Evolutionary conservation across 2,797 vertebrate genomes (phyloP).

Genomic region (Rhinophrynus dorsalis): DNA sequence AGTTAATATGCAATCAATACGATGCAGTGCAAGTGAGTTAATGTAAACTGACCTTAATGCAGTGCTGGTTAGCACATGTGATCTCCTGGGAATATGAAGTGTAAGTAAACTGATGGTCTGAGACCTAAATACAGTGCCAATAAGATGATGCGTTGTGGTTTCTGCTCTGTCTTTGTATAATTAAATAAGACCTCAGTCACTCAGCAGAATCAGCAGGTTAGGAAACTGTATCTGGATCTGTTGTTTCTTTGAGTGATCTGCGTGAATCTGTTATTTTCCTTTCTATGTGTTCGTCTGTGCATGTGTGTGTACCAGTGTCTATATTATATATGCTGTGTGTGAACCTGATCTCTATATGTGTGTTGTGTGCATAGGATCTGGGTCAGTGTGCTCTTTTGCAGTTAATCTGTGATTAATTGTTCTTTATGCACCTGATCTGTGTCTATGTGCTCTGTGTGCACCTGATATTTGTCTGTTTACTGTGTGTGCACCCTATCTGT

Average conservation of each 20-base stretch:
- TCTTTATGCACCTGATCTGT: no score
- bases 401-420: no score
- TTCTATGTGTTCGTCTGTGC: no score
- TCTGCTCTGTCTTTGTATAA: slow-evolving; percentile 10
- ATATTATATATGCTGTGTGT: no score
- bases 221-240: not conserved
- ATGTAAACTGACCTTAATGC: slow-evolving; percentile 23
- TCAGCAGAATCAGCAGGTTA: not conserved
- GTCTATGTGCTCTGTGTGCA: no score
- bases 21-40: slow-evolving; percentile 11
- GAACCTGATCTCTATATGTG: no score
- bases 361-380: no score
- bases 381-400: no score
- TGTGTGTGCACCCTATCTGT: no score
- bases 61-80: slow-evolving; percentile 13
- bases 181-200: slow-evolving; percentile 9
- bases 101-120: slow-evolving; percentile 18
- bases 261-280: no score
- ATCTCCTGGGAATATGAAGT: slow-evolving; percentile 25
- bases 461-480: no score
- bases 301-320: no score
- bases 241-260: not conserved
- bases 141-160: slow-evolving; percentile 17
- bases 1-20: not conserved
- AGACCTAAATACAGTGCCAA: slow-evolving; percentile 14